Evolutionary conservation across 1,140 invertebrate species (phyloP), one percentile per base, ranked within the genome.

Genomic region (Musca vetustissima): DNA sequence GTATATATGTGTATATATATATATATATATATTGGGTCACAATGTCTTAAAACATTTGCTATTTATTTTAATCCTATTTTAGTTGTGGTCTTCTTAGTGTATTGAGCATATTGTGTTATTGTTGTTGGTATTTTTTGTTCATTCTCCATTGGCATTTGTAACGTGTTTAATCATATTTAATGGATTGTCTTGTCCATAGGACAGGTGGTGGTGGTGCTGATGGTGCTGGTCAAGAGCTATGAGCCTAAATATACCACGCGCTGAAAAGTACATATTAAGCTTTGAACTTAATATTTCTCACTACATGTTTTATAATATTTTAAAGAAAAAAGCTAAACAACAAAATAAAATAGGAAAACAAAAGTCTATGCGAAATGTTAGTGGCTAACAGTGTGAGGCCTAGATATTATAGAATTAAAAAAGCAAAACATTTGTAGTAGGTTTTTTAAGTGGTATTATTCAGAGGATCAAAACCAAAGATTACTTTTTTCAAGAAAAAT

Each of bases 111-210:
- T n/a, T 32, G 28, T 32, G 28, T 32, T 32, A 4, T 32, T 24
- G 15, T 52, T 28, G 24, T 11, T 7, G 28, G 28, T 28, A 28
- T 49, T 49, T 49, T 49, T 59, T 59, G 14, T 59, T 43, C 36
- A 4, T 61, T 36, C 17, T 19, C 2, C 53, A 8, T 57, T 59
- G 8, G 11, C 28, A 43, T 43, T 61, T 57, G 24, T 61, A 36
- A 19, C 57, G n/a, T 61, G 36, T 61, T 61, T 61, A 61, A 43
- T 61, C 57, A 61, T 61, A 61, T 61, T 61, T 61, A 61, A 61
- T 61, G 57, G 57, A 61, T 61, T 61, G 32, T 61, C 57, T 61
- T 61, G 57, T 61, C 43, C 17, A 43, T 28, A 2, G n/a, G n/a
- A 59, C 36, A 8, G 36, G 6, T 4, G 36, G 36, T 4, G 6